Evolutionary conservation across 2,888 invertebrate species (phyloP).

Genomic region (Punctoribates punctum): DNA sequence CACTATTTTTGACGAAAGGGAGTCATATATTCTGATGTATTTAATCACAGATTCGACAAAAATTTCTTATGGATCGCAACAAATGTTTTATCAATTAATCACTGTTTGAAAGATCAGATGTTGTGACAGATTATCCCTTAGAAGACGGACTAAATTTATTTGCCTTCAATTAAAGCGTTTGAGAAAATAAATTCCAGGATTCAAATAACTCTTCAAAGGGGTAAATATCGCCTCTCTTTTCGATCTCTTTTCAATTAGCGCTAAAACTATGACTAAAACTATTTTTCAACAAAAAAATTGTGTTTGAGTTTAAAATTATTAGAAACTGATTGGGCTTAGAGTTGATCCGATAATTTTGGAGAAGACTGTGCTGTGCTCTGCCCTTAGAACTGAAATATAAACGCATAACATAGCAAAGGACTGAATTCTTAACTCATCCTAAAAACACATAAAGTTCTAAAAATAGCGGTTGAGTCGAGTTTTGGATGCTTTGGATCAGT

Average conservation of each 20-base stretch:
- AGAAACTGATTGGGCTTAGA: too few species aligned
- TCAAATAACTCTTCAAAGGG: too few species aligned
- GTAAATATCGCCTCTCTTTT: too few species aligned
- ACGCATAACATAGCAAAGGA: background rate
- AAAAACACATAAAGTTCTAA: conserved; percentile 26
- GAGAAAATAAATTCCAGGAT: too few species aligned
- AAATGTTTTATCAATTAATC: background rate
- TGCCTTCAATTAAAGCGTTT: background rate
- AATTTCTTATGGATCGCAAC: background rate
- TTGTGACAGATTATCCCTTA: background rate
- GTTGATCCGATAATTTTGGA: too few species aligned
- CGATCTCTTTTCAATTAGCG: too few species aligned
- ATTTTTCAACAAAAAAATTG: too few species aligned
- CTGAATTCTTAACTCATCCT: conserved; percentile 14
- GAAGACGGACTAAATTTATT: background rate
- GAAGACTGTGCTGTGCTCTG: background rate
- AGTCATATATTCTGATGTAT: too few species aligned
- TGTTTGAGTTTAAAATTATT: too few species aligned
- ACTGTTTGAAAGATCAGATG: background rate
- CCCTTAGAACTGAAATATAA: background rate
- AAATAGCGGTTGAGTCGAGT: background rate
- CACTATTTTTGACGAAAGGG: too few species aligned
- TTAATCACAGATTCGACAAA: too few species aligned
- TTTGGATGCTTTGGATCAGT: background rate
- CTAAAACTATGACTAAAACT: too few species aligned